phyloP scores from a whole-genome alignment of 2,113 vertebrate genomes.

The Cebidichthys violaceus region DNA sequence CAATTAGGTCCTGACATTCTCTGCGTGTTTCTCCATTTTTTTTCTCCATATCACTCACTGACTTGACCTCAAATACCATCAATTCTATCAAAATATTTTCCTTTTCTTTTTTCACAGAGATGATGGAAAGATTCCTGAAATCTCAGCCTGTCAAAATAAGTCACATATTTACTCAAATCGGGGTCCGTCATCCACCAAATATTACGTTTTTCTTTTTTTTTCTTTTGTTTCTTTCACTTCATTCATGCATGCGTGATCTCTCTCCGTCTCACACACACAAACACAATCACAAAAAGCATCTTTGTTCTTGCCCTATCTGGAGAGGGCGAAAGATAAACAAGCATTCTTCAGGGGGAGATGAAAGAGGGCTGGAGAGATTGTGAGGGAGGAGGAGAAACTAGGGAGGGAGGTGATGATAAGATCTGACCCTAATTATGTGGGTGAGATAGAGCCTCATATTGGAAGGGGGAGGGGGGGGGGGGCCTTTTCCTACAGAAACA shows the following conservation, averaged over 20 bases:
- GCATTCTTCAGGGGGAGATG: constrained; percentile 67
- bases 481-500: constrained; percentile 1
- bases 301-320: constrained; percentile 63
- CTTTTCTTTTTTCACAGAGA: constrained; percentile 12
- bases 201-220: neutral
- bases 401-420: constrained; percentile 44
- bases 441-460: constrained; percentile 49
- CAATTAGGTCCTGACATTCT: constrained; percentile 39
- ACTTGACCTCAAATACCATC: constrained; percentile 21
- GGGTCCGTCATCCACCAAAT: neutral
- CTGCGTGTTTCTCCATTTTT: constrained; percentile 1
- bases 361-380: constrained; percentile 60
- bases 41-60: constrained; percentile 20
- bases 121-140: neutral
- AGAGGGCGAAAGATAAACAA: constrained; percentile 65
- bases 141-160: neutral
- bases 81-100: constrained; percentile 40
- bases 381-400: constrained; percentile 30
- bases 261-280: constrained; percentile 14
- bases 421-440: constrained; percentile 66
- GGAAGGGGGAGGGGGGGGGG: neutral
- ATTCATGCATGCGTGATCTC: constrained; percentile 26
- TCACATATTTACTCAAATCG: neutral
- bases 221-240: neutral
- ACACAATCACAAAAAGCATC: constrained; percentile 53